These are phyloP conservation scores for Ciconia stormi DNA, from an alignment of 2,113 vertebrate species.

Conservation along the genomic window DNA sequence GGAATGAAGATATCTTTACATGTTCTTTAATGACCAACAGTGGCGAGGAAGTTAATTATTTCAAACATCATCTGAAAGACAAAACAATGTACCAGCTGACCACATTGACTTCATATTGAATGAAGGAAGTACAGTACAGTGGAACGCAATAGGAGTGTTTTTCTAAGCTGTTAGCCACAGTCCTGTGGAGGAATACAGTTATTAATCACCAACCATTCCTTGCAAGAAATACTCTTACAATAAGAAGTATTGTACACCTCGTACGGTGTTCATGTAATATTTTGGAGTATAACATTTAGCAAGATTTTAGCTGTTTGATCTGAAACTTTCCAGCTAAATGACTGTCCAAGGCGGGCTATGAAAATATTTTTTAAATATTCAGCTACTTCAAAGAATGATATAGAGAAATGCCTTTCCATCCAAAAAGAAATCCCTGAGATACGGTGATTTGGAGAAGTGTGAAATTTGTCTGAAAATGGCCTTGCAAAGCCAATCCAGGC, in stretches of 20 bases:
- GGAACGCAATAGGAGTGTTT: neutral
- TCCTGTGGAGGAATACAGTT: neutral
- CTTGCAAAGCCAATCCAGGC: neutral
- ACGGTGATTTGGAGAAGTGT: neutral
- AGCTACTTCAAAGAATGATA: neutral
- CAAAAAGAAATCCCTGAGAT: neutral
- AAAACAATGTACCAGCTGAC: neutral
- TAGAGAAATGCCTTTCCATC: neutral
- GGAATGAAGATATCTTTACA: neutral
- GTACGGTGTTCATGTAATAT: neutral
- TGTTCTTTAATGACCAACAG: neutral
- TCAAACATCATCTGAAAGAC: neutral
- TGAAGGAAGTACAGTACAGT: neutral
- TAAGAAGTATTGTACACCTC: neutral
- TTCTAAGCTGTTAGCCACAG: neutral
- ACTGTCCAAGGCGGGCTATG: neutral
- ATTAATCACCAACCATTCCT: neutral
- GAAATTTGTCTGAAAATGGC: neutral
- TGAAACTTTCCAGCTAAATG: neutral
- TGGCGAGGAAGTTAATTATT: neutral
- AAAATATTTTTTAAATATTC: neutral
- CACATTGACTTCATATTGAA: neutral
- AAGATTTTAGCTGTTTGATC: neutral
- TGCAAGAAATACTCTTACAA: neutral
- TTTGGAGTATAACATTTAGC: neutral